Conservation (phyloP, 2,888 invertebrate genomes). For the Thalpophila matura region DNA sequence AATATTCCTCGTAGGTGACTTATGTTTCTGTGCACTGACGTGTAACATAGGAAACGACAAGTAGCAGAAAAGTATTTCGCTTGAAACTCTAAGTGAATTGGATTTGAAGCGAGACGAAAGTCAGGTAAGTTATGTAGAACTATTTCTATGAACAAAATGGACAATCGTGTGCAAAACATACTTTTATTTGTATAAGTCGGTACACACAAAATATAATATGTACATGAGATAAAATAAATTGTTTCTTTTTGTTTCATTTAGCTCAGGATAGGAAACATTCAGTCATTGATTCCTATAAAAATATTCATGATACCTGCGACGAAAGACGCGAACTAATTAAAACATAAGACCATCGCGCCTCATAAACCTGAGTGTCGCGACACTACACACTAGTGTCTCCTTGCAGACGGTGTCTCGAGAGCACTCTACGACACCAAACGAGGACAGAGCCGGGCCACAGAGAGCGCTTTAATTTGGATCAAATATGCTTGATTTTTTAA, state of each 20-base stretch:
- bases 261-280: background rate
- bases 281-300: background rate
- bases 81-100: constrained; percentile 54
- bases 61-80: constrained; percentile 55
- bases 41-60: constrained; percentile 48
- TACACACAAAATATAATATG: too few species aligned
- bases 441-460: constrained; percentile 31
- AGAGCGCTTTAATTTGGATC: constrained; percentile 65
- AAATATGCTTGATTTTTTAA: constrained; percentile 72
- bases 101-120: constrained; percentile 39
- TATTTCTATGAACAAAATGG: constrained; percentile 22
- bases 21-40: constrained; percentile 37
- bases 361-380: constrained; percentile 57
- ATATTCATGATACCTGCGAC: background rate
- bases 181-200: background rate
- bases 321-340: constrained; percentile 58
- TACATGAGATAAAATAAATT: too few species aligned
- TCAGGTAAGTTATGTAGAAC: constrained; percentile 34
- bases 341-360: constrained; percentile 58
- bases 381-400: constrained; percentile 62
- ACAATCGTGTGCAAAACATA: background rate
- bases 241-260: background rate
- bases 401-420: constrained; percentile 53
- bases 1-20: background rate
- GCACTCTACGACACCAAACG: constrained; percentile 62